These are phyloP conservation scores for Globicephala melas DNA, from an alignment of 2,113 vertebrate genomes.

Conservation along the genomic window DNA sequence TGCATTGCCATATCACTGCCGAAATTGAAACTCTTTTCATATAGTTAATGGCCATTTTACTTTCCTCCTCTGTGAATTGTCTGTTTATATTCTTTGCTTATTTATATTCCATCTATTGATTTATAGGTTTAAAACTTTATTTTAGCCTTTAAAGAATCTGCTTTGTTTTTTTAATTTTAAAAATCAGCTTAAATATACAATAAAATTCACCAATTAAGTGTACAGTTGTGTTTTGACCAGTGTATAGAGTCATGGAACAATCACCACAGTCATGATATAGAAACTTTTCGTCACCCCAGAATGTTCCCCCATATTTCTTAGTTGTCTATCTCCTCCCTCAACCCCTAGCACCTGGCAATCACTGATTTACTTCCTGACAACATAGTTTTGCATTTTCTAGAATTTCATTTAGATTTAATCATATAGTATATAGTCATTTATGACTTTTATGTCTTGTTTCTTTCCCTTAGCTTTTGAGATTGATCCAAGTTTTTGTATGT, in stretches of 20 bases:
- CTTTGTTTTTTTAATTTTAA: too few species aligned
- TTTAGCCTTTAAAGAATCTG: too few species aligned
- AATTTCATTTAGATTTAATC: conserved; percentile 15
- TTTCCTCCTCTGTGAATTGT: too few species aligned
- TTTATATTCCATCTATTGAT: too few species aligned
- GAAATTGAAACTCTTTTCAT: too few species aligned
- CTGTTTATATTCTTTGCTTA: neutral
- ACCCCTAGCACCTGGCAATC: neutral
- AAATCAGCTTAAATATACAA: neutral
- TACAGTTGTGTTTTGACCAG: neutral
- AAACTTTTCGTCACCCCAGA: neutral
- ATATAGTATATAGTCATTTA: neutral
- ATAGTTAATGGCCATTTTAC: too few species aligned
- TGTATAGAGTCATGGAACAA: neutral
- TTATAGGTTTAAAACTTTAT: too few species aligned
- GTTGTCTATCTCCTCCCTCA: neutral
- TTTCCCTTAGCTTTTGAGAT: neutral
- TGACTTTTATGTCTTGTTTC: neutral
- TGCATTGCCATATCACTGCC: too few species aligned
- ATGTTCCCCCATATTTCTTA: neutral
- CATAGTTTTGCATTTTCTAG: neutral
- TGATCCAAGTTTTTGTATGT: neutral
- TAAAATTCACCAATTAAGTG: neutral
- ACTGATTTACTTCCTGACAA: neutral
- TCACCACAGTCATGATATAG: neutral